Evolutionary conservation across 1,140 invertebrate genomes (phyloP).

Genomic region (Sitophilus oryzae): DNA sequence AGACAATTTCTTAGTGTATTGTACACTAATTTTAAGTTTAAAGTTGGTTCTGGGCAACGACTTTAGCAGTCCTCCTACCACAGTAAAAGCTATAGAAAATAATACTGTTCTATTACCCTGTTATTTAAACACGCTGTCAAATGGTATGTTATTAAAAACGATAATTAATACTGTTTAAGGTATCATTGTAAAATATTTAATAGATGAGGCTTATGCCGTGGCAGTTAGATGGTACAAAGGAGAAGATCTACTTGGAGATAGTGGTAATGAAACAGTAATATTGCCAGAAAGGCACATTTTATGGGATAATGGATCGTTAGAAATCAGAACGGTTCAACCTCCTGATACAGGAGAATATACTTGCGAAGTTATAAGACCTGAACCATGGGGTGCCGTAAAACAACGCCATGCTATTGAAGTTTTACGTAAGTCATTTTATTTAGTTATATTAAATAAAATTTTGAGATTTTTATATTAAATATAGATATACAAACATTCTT

Average conservation of each 20-base stretch:
- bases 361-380: constrained; percentile 58
- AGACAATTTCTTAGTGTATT: background rate
- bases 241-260: constrained; percentile 56
- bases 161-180: background rate
- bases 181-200: constrained; percentile 17
- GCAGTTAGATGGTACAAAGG: constrained; percentile 54
- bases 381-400: constrained; percentile 53
- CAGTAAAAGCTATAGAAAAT: constrained; percentile 67
- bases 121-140: constrained; percentile 54
- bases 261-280: constrained; percentile 45
- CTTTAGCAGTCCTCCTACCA: constrained; percentile 59
- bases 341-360: constrained; percentile 67
- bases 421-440: constrained; percentile 61
- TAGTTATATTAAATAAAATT: too few relatives aligned
- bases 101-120: constrained; percentile 69
- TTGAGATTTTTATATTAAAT: too few relatives aligned
- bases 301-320: constrained; percentile 63
- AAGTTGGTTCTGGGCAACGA: constrained; percentile 23
- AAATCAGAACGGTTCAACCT: constrained; percentile 55
- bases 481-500: too few relatives aligned
- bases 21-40: constrained; percentile 3
- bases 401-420: constrained; percentile 71
- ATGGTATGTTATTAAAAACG: constrained; percentile 35
- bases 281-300: constrained; percentile 54
- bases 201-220: constrained; percentile 32